Evolutionary conservation across 2,797 vertebrate species (phyloP), one percentile per base, ranked within the genome.

Genomic region (Tarsius wallacei): DNA sequence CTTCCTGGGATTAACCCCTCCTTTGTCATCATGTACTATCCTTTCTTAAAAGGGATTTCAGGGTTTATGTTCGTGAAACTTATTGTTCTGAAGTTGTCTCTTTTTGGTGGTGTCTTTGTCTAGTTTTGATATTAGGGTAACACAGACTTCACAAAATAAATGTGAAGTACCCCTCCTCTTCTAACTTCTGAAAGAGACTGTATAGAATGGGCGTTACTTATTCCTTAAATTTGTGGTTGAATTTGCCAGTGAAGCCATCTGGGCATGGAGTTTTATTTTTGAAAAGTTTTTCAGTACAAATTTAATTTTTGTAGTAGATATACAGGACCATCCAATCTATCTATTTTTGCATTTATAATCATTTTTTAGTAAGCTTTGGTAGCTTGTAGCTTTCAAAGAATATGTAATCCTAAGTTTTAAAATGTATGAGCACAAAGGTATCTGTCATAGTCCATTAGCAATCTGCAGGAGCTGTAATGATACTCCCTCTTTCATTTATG

Each of bases 31-130:
- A 31, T 5, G 21, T 1, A 16, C 10, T 24, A 6, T 63, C 24
- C 49, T 13, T 47, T 80, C 59, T 82, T 9, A 7, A 53, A 14
- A 47, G 59, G 36, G 19, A 28, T 59, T n/a, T 74, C 17, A 10
- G n/a, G 13, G 1, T 51, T 51, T n/a, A 0, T 49, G 31, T 49
- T 36, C 51, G 24, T 42, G 0, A 3, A 82, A 59, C 2, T 17
- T 7, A 42, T 14, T 51, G 1, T 12, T 80, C 53, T 66, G 33
- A 57, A 22, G 22, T 24, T 89, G 61, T 47, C n/a, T n/a, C 3
- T 1, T 28, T 8, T 26, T 61, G 59, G 59, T 26, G 24, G 28
- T 77, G 8, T 83, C 24, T 42, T 42, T 57, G 36, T 47, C 71
- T 31, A 13, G 14, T 28, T 78, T n/a, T 57, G 49, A n/a, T 3